Conservation (phyloP, 2,888 invertebrate species). For the Crocallis elinguaria region DNA sequence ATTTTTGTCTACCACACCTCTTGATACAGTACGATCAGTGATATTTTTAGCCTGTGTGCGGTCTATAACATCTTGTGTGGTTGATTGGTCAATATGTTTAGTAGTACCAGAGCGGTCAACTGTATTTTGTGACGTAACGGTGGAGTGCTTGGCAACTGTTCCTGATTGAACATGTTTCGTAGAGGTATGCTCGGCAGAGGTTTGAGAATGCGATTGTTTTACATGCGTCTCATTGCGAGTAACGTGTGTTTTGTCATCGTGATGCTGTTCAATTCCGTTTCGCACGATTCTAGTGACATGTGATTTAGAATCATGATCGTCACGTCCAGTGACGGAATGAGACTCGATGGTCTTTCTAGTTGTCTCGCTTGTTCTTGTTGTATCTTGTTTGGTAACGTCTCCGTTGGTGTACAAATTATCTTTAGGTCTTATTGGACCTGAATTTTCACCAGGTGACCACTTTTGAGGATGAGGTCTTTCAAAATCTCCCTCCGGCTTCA, state of each 20-base stretch:
- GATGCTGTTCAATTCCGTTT: conserved; percentile 46
- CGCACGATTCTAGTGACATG: conserved; percentile 47
- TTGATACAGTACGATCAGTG: conserved; percentile 53
- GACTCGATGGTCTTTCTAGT: conserved; percentile 35
- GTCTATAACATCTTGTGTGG: conserved; percentile 13
- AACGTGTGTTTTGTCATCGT: conserved; percentile 47
- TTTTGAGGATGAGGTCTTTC: conserved; percentile 73
- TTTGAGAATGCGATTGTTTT: conserved; percentile 50
- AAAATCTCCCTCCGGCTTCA: conserved; percentile 83
- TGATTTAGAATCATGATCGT: conserved; percentile 44
- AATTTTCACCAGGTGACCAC: conserved; percentile 68
- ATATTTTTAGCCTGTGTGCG: conserved; percentile 43
- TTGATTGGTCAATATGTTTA: conserved; percentile 9
- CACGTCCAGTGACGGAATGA: conserved; percentile 45
- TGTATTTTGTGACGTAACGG: conserved; percentile 45
- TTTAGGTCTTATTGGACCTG: conserved; percentile 68
- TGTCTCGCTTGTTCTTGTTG: conserved; percentile 43
- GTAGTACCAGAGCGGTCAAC: conserved; percentile 39
- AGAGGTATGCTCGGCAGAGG: conserved; percentile 43
- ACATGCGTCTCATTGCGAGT: conserved; percentile 52
- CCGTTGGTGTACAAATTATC: conserved; percentile 86
- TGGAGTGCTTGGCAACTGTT: conserved; percentile 44
- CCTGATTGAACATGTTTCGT: conserved; percentile 51
- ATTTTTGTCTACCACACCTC: conserved; percentile 55
- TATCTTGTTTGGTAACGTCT: conserved; percentile 43